Base-by-base conservation (phyloP, 2,113 vertebrate genomes). In the Anas platyrhynchos region DNA sequence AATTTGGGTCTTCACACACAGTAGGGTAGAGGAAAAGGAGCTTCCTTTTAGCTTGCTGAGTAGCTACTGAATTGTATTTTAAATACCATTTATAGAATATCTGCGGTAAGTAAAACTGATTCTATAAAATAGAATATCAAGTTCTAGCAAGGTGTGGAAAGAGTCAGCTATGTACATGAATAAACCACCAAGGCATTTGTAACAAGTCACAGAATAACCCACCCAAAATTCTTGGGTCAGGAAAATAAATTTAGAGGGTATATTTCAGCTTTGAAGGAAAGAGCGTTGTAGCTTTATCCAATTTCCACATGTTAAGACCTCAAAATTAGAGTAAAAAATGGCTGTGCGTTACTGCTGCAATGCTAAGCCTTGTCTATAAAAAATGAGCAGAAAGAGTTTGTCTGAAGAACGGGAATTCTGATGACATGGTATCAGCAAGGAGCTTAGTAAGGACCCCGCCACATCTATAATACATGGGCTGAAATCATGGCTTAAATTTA, bases 401-500 rank as follows among this genome's bases (percentile, higher is more conserved):
- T 81, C 62, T 84, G 55, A 65, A 78, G 77, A 92, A 68, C 31
- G 79, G 74, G 38, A 93, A 92, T 91, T 92, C 88, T 89, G 91
- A 92, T 77, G 69, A 88, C 68, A 66, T 22, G 25, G 58, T 88
- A 83, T 92, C 90, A 86, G 85, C 77, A 81, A 93, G 66, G 68
- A 91, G 86, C 78, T 85, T 61, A 46, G 83, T 74, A 94, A 95
- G 78, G 81, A 91, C 92, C 88, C 91, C 80, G 89, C 92, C 85
- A 83, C 93, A 95, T 97, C 87, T 91, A 93, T 94, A 95, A 96
- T 96, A 94, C 82, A 90, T 92, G 68, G 69, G 54, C 67, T 89
- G 89, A 95, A 97, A 92, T 88, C 84, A 86, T 38, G 48, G 46
- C 73, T 95, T 91, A 84, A 94, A 96, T 96, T 95, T 97, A 95